Conservation (phyloP, 2,113 vertebrate genomes). For the Galeopterus variegatus region DNA sequence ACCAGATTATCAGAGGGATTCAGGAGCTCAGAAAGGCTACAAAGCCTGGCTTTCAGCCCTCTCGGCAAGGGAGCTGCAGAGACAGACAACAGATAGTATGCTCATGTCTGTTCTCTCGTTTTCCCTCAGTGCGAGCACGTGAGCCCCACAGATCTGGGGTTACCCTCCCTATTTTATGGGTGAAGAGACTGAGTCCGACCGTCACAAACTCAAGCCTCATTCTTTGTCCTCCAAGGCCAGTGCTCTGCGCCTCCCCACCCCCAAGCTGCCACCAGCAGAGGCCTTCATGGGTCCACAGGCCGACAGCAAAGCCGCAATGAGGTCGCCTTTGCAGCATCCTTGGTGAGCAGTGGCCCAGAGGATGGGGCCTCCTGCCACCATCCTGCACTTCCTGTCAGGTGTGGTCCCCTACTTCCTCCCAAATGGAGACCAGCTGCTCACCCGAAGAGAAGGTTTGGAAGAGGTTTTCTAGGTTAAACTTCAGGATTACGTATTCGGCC, state of each 20-base stretch:
- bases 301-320: background rate
- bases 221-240: background rate
- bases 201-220: background rate
- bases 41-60: background rate
- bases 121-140: background rate
- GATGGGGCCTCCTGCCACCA: accelerated
- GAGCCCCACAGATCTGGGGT: background rate
- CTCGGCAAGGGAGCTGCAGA: background rate
- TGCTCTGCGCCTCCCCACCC: background rate
- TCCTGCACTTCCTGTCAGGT: background rate
- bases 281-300: accelerated
- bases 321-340: background rate
- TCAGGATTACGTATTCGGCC: background rate
- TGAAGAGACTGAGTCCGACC: background rate
- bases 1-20: background rate
- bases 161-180: background rate
- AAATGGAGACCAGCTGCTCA: background rate
- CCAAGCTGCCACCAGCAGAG: background rate
- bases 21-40: background rate
- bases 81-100: background rate
- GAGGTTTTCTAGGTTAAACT: constrained; percentile 47
- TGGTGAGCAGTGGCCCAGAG: background rate
- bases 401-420: accelerated
- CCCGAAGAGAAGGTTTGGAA: background rate
- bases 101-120: background rate